Evolutionary conservation across 2,797 vertebrate genomes (phyloP).

Genomic region (Coregonus ussuriensis): DNA sequence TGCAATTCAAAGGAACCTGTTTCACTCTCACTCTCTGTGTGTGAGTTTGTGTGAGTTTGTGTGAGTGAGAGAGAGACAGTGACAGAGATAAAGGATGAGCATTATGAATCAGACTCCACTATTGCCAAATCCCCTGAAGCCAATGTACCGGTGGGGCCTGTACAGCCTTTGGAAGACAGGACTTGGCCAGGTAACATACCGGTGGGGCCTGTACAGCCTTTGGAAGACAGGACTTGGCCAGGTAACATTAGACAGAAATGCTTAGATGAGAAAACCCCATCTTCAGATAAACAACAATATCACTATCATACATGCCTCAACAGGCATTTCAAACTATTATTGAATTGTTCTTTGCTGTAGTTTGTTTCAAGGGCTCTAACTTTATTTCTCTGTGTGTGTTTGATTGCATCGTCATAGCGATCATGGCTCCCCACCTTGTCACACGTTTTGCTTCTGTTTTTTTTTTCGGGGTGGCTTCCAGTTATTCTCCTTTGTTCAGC

Average conservation of each 20-base stretch:
- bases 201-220: constrained; percentile 59
- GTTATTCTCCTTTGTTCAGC: constrained; percentile 23
- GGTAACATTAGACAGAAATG: constrained; percentile 31
- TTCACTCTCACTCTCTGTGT: neutral
- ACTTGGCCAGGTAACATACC: constrained; percentile 43
- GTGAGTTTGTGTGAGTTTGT: constrained; percentile 3
- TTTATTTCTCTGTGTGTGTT: neutral
- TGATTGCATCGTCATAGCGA: neutral
- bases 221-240: constrained; percentile 45
- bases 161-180: constrained; percentile 51
- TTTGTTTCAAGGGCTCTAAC: constrained; percentile 37
- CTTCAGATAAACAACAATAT: constrained; percentile 50
- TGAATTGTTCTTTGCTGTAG: constrained; percentile 32
- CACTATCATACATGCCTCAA: constrained; percentile 61
- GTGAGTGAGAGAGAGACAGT: neutral
- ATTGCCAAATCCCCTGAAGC: constrained; percentile 64
- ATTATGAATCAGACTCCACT: constrained; percentile 30
- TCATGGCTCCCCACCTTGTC: neutral
- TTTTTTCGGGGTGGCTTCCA: constrained; percentile 18
- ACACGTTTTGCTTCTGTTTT: constrained; percentile 3
- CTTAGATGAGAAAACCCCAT: constrained; percentile 19
- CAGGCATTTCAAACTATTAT: constrained; percentile 57
- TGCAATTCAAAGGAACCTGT: constrained; percentile 31
- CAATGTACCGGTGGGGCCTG: constrained; percentile 53
- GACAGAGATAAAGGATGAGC: neutral